A percentile compares a stretch with the other conserved stretches of the same genome.
phyloP scores from a whole-genome alignment of 2,797 vertebrate species.

The Anguilla marmorata region DNA sequence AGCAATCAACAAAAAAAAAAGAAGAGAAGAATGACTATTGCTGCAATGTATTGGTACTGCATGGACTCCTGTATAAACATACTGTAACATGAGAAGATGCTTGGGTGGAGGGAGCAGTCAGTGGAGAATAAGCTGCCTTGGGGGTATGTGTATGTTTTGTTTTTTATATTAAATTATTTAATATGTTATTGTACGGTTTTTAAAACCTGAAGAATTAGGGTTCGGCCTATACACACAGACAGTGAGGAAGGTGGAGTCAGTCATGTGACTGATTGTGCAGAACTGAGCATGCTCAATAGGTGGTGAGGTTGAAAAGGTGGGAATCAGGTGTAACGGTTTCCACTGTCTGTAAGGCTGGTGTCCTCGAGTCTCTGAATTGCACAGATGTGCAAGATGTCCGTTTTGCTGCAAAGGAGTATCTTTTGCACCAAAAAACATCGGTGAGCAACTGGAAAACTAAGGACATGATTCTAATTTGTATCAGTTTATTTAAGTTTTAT shows the following conservation, averaged over 20 bases:
- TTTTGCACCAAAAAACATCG: constrained; percentile 41
- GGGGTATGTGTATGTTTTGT: constrained; percentile 53
- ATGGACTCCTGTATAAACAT: constrained; percentile 56
- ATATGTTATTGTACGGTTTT: constrained; percentile 68
- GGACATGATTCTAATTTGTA: constrained; percentile 32
- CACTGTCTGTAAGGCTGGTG: too few species aligned
- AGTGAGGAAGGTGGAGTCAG: constrained; percentile 43
- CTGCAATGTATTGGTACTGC: constrained; percentile 70
- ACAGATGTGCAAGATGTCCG: constrained; percentile 3
- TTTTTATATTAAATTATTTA: constrained; percentile 81
- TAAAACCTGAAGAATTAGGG: constrained; percentile 37
- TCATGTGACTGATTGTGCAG: constrained; percentile 35
- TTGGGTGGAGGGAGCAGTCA: constrained; percentile 43
- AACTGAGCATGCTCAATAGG: constrained; percentile 36
- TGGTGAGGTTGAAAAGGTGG: background rate
- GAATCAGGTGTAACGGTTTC: too few species aligned
- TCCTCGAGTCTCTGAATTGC: background rate
- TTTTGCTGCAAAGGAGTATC: constrained; percentile 10
- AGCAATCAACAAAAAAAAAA: constrained; percentile 52
- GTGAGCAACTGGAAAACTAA: constrained; percentile 31
- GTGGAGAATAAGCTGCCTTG: constrained; percentile 49
- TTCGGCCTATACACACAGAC: constrained; percentile 39
- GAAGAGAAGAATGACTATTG: constrained; percentile 53
- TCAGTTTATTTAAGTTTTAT: constrained; percentile 40
- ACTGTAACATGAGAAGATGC: constrained; percentile 23